Base-by-base conservation (phyloP, 2,888 invertebrate species). In the Cantharis flavilabris region DNA sequence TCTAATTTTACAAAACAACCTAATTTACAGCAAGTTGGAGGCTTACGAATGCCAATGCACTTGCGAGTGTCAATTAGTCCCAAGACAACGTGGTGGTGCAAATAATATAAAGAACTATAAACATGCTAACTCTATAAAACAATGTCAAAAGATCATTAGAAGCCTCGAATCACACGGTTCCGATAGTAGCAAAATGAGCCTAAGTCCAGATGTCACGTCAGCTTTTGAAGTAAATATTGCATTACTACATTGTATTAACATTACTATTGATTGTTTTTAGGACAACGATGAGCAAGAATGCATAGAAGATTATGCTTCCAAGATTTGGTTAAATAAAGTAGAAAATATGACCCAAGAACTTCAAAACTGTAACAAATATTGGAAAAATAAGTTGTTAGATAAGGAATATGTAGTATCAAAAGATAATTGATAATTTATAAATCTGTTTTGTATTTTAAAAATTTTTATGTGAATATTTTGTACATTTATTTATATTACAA, bases 301-400 rank as follows among this genome's bases (percentile, higher is more conserved):
- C 13, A 14, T 49, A 28, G 70, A 76, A 14, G 71, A 71, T 9
- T 71, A 70, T 18, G 33, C 14, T 11, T 62, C 63, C 49, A 67
- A 26, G 13, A 11, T 79, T 13, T 84, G 83, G 83, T 74, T 85
- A 30, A 82, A 84, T 70, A 77, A 81, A 67, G 83, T 85, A 10
- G 82, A 84, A 74, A 82, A 80, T 20, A 80, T 84, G 72, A 84
- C 83, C 10, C 81, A 83, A 72, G 83, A 84, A 74, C 72, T 84
- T 33, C 82, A 84, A 71, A 80, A 79, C n/a, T 82, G 80, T 20
- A 84, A 83, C 72, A 65, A 79, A n/a, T 85, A 81, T 75, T 85
- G 84, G 84, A 82, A 83, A 67, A 81, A 69, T 64, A 82, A 82
- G 79, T 81, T 84, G 70, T 75, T 71, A 26, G 83, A 84, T 11